These are phyloP conservation scores for Drosophila mojavensis DNA, from an alignment of 1,140 invertebrate genomes.

Conservation along the genomic window DNA sequence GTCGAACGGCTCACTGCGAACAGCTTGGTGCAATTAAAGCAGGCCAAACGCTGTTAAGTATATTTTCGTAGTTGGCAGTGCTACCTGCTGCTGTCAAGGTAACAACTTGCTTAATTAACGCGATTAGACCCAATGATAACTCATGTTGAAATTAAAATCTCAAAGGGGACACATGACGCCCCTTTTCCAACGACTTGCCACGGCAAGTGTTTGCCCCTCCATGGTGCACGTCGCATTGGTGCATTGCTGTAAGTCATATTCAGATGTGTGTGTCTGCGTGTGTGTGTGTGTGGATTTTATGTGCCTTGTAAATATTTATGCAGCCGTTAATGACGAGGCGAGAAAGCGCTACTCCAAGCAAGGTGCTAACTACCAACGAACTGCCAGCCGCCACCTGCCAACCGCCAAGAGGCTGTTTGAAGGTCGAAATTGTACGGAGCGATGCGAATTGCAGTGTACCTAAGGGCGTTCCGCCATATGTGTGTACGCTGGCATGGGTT, in stretches of 20 bases:
- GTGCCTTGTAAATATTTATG: slow-evolving; percentile 79
- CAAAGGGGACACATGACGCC: slow-evolving; percentile 39
- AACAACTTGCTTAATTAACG: slow-evolving; percentile 79
- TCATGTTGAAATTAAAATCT: slow-evolving; percentile 64
- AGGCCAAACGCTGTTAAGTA: slow-evolving; percentile 27
- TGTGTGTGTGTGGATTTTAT: slow-evolving; percentile 43
- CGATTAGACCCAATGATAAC: slow-evolving; percentile 70
- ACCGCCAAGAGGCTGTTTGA: slow-evolving; percentile 47
- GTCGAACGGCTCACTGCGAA: slow-evolving; percentile 15
- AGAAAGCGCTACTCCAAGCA: slow-evolving; percentile 32
- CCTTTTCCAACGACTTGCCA: slow-evolving; percentile 40
- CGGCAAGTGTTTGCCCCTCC: slow-evolving; percentile 37
- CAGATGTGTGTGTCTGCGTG: neutral
- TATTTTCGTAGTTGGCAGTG: neutral
- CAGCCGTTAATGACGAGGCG: slow-evolving; percentile 68
- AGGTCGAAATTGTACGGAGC: slow-evolving; percentile 34
- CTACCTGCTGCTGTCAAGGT: slow-evolving; percentile 51
- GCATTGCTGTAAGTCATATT: neutral
- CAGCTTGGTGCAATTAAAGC: slow-evolving; percentile 59
- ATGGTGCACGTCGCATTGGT: slow-evolving; percentile 6
- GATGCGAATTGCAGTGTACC: slow-evolving; percentile 33
- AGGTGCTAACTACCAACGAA: slow-evolving; percentile 50
- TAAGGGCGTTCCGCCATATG: neutral
- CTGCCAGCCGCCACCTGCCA: slow-evolving; percentile 52
- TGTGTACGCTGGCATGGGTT: slow-evolving; percentile 1